Evolutionary conservation across 2,113 vertebrate genomes (phyloP), one percentile per base, ranked within the genome.

Genomic region (Rhadina sibilatrix): DNA sequence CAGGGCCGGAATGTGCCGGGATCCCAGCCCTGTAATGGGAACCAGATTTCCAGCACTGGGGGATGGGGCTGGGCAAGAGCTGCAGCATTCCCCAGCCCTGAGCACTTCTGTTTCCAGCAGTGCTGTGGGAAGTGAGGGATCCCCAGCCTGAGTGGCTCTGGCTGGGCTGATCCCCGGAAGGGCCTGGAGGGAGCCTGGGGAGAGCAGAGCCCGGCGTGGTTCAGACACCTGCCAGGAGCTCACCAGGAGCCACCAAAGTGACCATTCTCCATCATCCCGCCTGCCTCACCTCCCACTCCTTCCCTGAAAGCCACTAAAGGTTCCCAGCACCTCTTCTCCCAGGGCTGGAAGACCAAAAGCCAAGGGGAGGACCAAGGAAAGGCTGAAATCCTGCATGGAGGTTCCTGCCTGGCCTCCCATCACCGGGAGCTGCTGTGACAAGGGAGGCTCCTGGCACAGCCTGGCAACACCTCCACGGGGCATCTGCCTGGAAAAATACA

Each of bases 381-480:
- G 19, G 22, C 16, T 1, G 6, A 6, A 16, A 15, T 71, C 17
- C 23, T 6, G 0, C 0, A 0, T 1, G 27, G 47, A 23, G 20
- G 7, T 22, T 63, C 50, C 79, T 52, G 70, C 57, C 47, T n/a
- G 63, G 0, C 2, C 30, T 52, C 4, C 21, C 2, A 0, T 37
- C n/a, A 0, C 28, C 1, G 0, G 33, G 21, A 35, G 46, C 74
- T 60, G 60, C 78, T 13, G 27, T 6, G 44, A 7, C 38, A 11
- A 12, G 33, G n/a, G 57, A 17, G 11, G 31, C 37, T 42, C 42
- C 38, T 2, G 6, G 28, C 53, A 15, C 6, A 3, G 47, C 2
- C 44, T 35, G 53, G 53, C 17, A 42, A 19, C 21, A 9, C 22
- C 33, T 54, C 24, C 28, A 2, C 15, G 49, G 49, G 49, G n/a